Conservation (phyloP, 2,113 vertebrate genomes). For the Percina caprodes region DNA sequence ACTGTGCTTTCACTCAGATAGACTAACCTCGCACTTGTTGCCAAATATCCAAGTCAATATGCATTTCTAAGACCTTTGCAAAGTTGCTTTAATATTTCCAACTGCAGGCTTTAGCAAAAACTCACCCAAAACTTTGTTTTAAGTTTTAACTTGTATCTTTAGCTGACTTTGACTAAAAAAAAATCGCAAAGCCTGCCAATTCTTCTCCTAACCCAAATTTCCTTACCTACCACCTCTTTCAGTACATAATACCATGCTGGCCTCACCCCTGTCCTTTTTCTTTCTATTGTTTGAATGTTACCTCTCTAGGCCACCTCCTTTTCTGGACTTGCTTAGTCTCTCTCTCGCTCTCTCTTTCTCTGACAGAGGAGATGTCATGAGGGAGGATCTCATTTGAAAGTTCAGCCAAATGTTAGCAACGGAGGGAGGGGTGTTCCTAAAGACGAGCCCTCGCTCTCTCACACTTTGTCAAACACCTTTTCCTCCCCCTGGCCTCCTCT, state of each 20-base stretch:
- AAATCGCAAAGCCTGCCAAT: background rate
- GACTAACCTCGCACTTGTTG: background rate
- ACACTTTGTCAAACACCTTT: constrained; percentile 70
- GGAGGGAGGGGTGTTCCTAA: constrained; percentile 89
- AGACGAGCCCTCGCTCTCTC: constrained; percentile 86
- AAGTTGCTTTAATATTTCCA: background rate
- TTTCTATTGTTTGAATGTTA: constrained; percentile 21
- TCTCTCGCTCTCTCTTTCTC: constrained; percentile 32
- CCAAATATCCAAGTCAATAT: constrained; percentile 9
- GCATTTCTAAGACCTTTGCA: background rate
- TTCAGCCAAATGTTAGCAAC: constrained; percentile 99
- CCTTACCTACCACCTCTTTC: background rate
- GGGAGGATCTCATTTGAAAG: constrained; percentile 96
- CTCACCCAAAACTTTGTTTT: background rate
- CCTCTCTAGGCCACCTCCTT: constrained; percentile 17
- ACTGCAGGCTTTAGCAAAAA: background rate
- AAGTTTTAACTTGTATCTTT: background rate
- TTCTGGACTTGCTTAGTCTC: constrained; percentile 15
- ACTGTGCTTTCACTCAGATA: background rate
- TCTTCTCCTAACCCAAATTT: background rate
- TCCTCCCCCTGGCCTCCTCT: constrained; percentile 40
- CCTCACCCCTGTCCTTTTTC: background rate
- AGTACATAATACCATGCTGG: background rate
- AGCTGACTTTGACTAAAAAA: background rate
- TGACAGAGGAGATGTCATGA: constrained; percentile 87